These are phyloP conservation scores for Formica selysi DNA, from an alignment of 1,140 invertebrate species.

Conservation along the genomic window DNA sequence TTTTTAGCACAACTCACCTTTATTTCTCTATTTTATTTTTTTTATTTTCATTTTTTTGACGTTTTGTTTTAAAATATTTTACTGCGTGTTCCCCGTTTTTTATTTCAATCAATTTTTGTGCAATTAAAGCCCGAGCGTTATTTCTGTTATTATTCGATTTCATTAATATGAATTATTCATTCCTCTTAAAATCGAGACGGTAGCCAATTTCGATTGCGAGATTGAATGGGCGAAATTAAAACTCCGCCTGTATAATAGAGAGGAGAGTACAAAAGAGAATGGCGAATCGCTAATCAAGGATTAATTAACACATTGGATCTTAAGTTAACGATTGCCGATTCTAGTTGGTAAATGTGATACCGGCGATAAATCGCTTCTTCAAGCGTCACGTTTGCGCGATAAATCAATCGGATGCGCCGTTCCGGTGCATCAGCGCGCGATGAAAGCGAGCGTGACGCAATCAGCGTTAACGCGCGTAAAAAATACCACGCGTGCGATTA, in stretches of 20 bases:
- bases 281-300: constrained; percentile 26
- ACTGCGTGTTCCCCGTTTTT: background rate
- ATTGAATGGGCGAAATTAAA: constrained; percentile 6
- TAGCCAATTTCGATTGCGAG: background rate
- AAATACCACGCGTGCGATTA: constrained; percentile 1
- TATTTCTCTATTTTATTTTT: background rate
- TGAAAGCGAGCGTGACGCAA: constrained; percentile 61
- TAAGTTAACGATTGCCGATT: background rate
- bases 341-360: constrained; percentile 25
- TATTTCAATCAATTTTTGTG: background rate
- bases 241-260: background rate
- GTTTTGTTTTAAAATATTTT: background rate
- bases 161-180: constrained; percentile 5
- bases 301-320: constrained; percentile 10
- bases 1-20: background rate
- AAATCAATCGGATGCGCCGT: constrained; percentile 53
- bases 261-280: background rate
- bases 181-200: background rate
- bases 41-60: background rate
- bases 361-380: constrained; percentile 29
- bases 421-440: constrained; percentile 29
- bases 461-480: constrained; percentile 29
- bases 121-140: background rate
- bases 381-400: constrained; percentile 49
- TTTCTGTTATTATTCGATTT: background rate